Conservation (phyloP, 1,140 invertebrate species). For the Papilio dardanus region DNA sequence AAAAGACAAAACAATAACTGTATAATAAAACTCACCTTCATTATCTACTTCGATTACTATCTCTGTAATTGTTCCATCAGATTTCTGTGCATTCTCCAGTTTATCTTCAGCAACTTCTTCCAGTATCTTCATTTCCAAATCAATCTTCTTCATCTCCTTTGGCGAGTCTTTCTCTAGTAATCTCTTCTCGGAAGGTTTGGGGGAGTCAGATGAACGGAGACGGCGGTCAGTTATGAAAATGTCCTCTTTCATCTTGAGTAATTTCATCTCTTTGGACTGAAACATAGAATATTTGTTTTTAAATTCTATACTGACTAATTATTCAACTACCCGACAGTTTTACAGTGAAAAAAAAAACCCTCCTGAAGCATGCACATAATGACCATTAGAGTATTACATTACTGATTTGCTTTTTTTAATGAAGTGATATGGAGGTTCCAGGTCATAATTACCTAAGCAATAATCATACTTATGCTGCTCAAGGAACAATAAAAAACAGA, state of each 20-base stretch:
- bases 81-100: slow-evolving; percentile 37
- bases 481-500: too few species aligned
- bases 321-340: too few species aligned
- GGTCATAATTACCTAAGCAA: too few species aligned
- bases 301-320: too few species aligned
- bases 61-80: slow-evolving; percentile 42
- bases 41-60: slow-evolving; percentile 54
- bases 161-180: slow-evolving; percentile 32
- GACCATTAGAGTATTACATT: too few species aligned
- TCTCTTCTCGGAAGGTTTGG: slow-evolving; percentile 59
- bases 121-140: slow-evolving; percentile 1
- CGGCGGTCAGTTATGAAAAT: slow-evolving; percentile 57
- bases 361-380: too few species aligned
- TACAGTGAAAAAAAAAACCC: too few species aligned
- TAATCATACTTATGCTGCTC: too few species aligned
- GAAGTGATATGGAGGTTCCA: too few species aligned
- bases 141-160: slow-evolving; percentile 33
- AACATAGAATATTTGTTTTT: slow-evolving; percentile 39
- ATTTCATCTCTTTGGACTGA: slow-evolving; percentile 68
- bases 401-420: too few species aligned
- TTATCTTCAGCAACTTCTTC: slow-evolving; percentile 38
- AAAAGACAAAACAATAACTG: background rate
- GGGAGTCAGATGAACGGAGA: slow-evolving; percentile 60
- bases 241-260: slow-evolving; percentile 73
- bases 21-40: slow-evolving; percentile 52